Conservation (phyloP, 2,113 vertebrate species). For the Toxotes chatareus region DNA sequence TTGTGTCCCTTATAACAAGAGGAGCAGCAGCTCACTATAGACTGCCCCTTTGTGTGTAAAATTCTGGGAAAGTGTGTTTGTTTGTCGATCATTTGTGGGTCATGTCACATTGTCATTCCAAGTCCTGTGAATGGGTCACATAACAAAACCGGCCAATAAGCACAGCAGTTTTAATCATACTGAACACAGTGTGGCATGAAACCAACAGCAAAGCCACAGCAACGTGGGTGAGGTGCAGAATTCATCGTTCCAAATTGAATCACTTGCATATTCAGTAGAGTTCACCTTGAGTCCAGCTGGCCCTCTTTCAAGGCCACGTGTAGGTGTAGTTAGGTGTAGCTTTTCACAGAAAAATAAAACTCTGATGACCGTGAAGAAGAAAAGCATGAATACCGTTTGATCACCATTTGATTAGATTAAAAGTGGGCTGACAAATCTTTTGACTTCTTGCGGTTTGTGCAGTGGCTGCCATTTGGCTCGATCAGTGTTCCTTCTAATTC, state of each 20-base stretch:
- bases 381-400: background rate
- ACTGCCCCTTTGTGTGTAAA: background rate
- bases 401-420: background rate
- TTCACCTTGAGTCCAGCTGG: slow-evolving; percentile 33
- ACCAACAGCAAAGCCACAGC: background rate
- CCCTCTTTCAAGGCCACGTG: background rate
- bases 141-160: background rate
- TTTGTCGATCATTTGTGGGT: background rate
- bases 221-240: background rate
- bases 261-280: background rate
- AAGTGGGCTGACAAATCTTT: too few species aligned
- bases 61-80: background rate
- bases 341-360: background rate
- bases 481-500: background rate
- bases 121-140: background rate
- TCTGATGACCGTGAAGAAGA: background rate
- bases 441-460: too few species aligned
- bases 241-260: background rate
- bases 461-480: too few species aligned
- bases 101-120: slow-evolving; percentile 6
- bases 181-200: background rate
- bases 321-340: background rate
- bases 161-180: background rate
- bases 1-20: background rate
- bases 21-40: background rate